Percentiles rank a stretch among this genome's conserved stretches.
phyloP scores from a whole-genome alignment of 2,888 invertebrate genomes.

The Athalia circularis region DNA sequence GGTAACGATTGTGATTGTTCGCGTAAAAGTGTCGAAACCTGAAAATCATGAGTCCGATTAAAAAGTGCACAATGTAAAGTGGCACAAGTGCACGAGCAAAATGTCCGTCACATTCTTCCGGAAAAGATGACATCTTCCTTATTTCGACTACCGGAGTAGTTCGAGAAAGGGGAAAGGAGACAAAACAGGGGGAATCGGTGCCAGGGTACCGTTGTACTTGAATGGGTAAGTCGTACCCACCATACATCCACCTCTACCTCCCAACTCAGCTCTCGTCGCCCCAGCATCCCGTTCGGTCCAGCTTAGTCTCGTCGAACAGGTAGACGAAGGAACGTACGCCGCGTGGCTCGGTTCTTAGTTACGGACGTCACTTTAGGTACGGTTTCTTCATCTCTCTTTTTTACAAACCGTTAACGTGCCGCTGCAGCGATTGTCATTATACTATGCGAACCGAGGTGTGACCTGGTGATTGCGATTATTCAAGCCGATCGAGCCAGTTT shows the following conservation, averaged over 20 bases:
- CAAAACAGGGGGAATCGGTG: constrained; percentile 69
- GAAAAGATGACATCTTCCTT: too few relatives aligned
- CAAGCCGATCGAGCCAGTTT: too few relatives aligned
- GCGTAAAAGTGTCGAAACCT: background rate
- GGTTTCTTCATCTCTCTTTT: background rate
- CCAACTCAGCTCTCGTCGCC: constrained; percentile 62
- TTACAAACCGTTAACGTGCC: too few relatives aligned
- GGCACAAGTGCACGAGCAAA: too few relatives aligned
- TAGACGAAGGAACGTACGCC: constrained; percentile 30
- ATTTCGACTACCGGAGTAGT: background rate
- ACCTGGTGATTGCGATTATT: too few relatives aligned
- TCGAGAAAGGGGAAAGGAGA: constrained; percentile 42
- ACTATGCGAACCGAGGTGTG: background rate
- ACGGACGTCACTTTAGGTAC: constrained; percentile 30
- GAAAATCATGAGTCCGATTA: background rate
- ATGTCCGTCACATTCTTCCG: background rate
- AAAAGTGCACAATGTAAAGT: background rate
- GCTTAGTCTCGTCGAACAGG: constrained; percentile 50
- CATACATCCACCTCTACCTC: constrained; percentile 55
- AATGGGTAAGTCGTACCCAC: constrained; percentile 67
- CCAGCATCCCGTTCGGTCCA: constrained; percentile 50
- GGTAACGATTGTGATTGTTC: background rate
- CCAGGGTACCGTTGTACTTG: constrained; percentile 76
- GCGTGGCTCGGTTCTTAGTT: constrained; percentile 37
- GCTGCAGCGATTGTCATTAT: background rate